Evolutionary conservation across 2,797 vertebrate species (phyloP).

Genomic region (Cetoscarus ocellatus): DNA sequence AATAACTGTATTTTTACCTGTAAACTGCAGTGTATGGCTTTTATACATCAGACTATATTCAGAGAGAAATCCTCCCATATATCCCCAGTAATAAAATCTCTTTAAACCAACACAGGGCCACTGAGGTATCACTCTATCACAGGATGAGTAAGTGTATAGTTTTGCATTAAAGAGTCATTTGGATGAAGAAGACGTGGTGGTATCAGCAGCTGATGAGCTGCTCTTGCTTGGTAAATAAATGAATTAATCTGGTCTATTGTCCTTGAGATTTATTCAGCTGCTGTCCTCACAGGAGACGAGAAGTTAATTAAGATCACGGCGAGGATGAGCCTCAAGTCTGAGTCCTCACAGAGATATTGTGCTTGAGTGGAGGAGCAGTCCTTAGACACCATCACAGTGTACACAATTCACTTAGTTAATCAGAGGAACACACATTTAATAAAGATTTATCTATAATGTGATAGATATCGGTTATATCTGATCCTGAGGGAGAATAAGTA

Average conservation of each 20-base stretch:
- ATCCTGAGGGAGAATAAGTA: slow-evolving; percentile 5
- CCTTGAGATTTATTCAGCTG: slow-evolving; percentile 78
- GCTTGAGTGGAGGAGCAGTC: slow-evolving; percentile 35
- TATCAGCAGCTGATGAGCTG: slow-evolving; percentile 73
- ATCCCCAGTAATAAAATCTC: slow-evolving; percentile 38
- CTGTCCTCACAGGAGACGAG: slow-evolving; percentile 70
- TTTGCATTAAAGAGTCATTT: slow-evolving; percentile 51
- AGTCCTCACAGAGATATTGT: slow-evolving; percentile 56
- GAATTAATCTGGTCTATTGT: slow-evolving; percentile 80
- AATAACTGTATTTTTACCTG: too few species aligned
- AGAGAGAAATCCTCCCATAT: background rate
- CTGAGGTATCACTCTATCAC: slow-evolving; percentile 18
- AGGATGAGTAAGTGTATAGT: slow-evolving; percentile 6
- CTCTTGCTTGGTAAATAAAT: slow-evolving; percentile 77
- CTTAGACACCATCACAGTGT: slow-evolving; percentile 33
- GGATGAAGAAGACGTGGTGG: slow-evolving; percentile 64
- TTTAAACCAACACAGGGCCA: slow-evolving; percentile 39
- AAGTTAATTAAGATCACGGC: slow-evolving; percentile 78
- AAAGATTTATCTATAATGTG: slow-evolving; percentile 1
- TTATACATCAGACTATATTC: slow-evolving; percentile 9
- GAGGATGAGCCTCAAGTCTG: slow-evolving; percentile 50
- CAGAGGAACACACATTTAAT: slow-evolving; percentile 18
- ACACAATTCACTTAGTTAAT: slow-evolving; percentile 15
- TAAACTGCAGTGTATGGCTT: background rate
- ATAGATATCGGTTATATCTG: background rate